Evolutionary conservation across 2,113 vertebrate genomes (phyloP).

Genomic region (Dicentrarchus labrax): DNA sequence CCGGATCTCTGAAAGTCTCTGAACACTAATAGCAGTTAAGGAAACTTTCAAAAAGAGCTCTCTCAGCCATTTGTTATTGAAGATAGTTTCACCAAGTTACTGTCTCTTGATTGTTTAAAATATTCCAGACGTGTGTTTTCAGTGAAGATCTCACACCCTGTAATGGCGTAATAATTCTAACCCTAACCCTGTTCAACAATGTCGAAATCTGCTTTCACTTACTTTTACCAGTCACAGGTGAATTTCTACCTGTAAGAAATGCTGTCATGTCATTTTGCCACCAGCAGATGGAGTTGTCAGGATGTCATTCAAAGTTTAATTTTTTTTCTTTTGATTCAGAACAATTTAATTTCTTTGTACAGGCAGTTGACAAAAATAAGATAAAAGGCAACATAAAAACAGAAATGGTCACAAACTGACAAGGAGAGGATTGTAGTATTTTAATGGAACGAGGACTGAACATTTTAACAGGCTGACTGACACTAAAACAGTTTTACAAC

Average conservation of each 20-base stretch:
- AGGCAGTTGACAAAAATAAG: neutral
- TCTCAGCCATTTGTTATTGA: conserved; percentile 22
- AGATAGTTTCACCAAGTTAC: neutral
- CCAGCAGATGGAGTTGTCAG: neutral
- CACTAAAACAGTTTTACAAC: too few relatives aligned
- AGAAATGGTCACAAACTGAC: too few relatives aligned
- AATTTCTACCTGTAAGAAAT: too few relatives aligned
- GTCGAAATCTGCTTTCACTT: neutral
- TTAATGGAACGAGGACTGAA: too few relatives aligned
- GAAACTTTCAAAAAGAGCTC: neutral
- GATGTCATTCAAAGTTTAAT: neutral
- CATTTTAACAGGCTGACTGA: too few relatives aligned
- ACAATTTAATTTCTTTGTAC: too few relatives aligned
- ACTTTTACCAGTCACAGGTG: too few relatives aligned
- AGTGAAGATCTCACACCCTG: neutral
- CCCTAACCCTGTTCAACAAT: neutral
- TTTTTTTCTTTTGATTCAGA: too few relatives aligned
- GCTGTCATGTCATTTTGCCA: neutral
- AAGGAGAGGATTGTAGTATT: too few relatives aligned
- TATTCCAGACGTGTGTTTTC: neutral
- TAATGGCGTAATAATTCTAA: neutral
- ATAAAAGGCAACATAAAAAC: neutral
- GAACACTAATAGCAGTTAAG: conserved; percentile 47
- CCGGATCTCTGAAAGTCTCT: conserved; percentile 53
- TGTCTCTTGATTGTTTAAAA: neutral